A percentile compares a stretch with the other conserved stretches of the same genome.
These are phyloP conservation scores for Junonia oenone DNA, from an alignment of 2,888 invertebrate genomes.

Conservation along the genomic window DNA sequence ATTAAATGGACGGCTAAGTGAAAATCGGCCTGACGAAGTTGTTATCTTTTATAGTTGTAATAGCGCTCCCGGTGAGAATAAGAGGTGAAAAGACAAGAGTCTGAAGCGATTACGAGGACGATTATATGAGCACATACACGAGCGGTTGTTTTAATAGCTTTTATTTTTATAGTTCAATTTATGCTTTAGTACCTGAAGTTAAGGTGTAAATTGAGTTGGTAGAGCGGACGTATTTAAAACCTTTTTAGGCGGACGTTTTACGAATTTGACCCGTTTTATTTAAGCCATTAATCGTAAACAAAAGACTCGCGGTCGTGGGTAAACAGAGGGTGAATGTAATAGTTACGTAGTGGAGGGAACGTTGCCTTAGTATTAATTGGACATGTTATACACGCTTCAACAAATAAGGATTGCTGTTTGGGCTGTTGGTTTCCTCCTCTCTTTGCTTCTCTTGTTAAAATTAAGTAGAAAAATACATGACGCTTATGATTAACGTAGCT, in stretches of 20 bases:
- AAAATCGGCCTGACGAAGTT: constrained; percentile 53
- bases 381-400: constrained; percentile 70
- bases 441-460: constrained; percentile 18
- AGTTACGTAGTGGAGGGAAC: constrained; percentile 63
- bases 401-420: constrained; percentile 56
- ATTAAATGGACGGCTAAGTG: constrained; percentile 72
- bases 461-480: constrained; percentile 15
- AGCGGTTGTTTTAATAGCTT: constrained; percentile 49
- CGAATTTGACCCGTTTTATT: constrained; percentile 76
- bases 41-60: constrained; percentile 68
- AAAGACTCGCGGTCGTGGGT: constrained; percentile 66
- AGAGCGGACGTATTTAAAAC: constrained; percentile 50
- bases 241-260: constrained; percentile 63
- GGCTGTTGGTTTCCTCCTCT: constrained; percentile 20
- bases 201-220: constrained; percentile 46
- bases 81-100: constrained; percentile 58
- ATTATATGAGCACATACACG: constrained; percentile 50
- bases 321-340: constrained; percentile 65
- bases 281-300: constrained; percentile 76
- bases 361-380: constrained; percentile 69
- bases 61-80: constrained; percentile 49
- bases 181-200: constrained; percentile 51
- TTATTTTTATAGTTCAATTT: constrained; percentile 45
- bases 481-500: constrained; percentile 5
- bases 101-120: constrained; percentile 57